phyloP scores from a whole-genome alignment of 2,888 invertebrate species.

The Acrobeloides nanus region DNA sequence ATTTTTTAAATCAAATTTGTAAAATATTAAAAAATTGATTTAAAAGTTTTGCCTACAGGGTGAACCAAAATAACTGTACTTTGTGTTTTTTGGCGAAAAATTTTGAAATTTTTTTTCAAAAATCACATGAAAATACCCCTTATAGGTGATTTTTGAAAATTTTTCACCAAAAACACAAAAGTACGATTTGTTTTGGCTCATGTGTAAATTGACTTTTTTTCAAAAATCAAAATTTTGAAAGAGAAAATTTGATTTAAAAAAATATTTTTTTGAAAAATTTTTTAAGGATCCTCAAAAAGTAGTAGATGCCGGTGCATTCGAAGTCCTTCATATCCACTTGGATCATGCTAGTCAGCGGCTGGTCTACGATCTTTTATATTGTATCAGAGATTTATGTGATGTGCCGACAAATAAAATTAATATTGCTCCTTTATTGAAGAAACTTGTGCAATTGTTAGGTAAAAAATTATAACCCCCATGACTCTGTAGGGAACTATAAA shows the following conservation, averaged over 20 bases:
- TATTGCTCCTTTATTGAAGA: slow-evolving; percentile 14
- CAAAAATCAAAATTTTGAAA: background rate
- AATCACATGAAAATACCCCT: too few relatives aligned
- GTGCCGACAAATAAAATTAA: slow-evolving; percentile 12
- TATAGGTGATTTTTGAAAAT: too few relatives aligned
- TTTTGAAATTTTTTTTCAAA: too few relatives aligned
- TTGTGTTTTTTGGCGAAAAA: too few relatives aligned
- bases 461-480: background rate
- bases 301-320: slow-evolving; percentile 21
- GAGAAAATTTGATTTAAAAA: background rate
- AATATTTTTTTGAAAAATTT: background rate
- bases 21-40: too few relatives aligned
- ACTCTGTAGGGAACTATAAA: too few relatives aligned
- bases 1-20: too few relatives aligned
- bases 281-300: slow-evolving; percentile 19
- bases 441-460: slow-evolving; percentile 22
- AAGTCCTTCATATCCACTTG: slow-evolving; percentile 19
- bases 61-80: too few relatives aligned
- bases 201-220: background rate
- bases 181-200: too few relatives aligned
- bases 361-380: slow-evolving; percentile 29
- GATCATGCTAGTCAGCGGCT: slow-evolving; percentile 32
- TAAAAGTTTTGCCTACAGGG: too few relatives aligned
- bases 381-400: slow-evolving; percentile 33
- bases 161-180: too few relatives aligned